A percentile compares a stretch with the other conserved stretches of the same genome.
Evolutionary conservation across 2,113 vertebrate genomes (phyloP).

Genomic region (Ictalurus punctatus): DNA sequence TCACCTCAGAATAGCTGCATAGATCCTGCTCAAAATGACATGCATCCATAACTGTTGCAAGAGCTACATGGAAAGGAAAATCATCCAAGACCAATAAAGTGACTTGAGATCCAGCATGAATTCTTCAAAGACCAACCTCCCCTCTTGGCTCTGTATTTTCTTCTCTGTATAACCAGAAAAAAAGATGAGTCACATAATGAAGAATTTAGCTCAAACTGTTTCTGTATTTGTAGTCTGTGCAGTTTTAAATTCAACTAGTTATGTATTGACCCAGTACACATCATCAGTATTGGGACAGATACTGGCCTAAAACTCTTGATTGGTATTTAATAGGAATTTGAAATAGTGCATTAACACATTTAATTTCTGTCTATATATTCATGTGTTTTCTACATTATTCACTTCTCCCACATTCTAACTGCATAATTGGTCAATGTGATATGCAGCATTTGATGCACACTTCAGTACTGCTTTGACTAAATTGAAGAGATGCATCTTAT

Average conservation of each 20-base stretch:
- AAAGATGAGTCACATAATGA: not conserved
- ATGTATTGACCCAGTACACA: not conserved
- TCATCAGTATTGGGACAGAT: not conserved
- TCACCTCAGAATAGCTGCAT: not conserved
- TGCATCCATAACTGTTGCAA: not conserved
- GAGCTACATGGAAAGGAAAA: not conserved
- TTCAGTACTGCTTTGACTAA: not conserved
- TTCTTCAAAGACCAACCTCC: constrained; percentile 10
- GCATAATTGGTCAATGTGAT: not conserved
- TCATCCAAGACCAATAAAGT: not conserved
- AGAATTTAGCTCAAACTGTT: not conserved
- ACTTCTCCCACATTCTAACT: not conserved
- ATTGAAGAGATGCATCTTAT: not conserved
- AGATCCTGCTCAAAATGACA: not conserved
- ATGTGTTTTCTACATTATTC: not conserved
- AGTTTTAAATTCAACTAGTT: not conserved
- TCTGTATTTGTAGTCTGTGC: not conserved
- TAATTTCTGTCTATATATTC: not conserved
- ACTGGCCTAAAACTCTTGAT: not conserved
- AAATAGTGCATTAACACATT: not conserved
- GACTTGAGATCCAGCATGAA: not conserved
- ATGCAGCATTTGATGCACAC: not conserved
- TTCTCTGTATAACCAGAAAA: not conserved
- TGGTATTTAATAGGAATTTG: not conserved
- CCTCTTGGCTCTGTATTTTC: not conserved